Evolutionary conservation across 2,113 vertebrate genomes (phyloP).

Genomic region (human): GRCh38 chr17:68135501-68136000

Average conservation of each 20-base stretch:
- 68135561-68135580: conserved; percentile 99
- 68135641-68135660: not conserved
- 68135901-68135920: too few relatives aligned
- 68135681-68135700: not conserved
- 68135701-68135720: not conserved
- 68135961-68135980: not conserved
- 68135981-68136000: not conserved
- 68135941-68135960: not conserved
- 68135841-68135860: too few relatives aligned
- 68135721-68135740: not conserved
- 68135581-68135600: conserved; percentile 97
- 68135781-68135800: not conserved
- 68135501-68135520: conserved; percentile 97
- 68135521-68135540: conserved; percentile 97
- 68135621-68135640: conserved; percentile 9
- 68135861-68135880: too few relatives aligned
- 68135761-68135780: conserved; percentile 1
- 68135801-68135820: not conserved
- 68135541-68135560: conserved; percentile 97
- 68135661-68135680: not conserved
- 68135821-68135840: too few relatives aligned
- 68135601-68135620: conserved; percentile 87
- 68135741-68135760: conserved; percentile 16
- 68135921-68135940: not conserved
- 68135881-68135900: too few relatives aligned